These are phyloP conservation scores for human (Homo sapiens) DNA, from an alignment of 2,113 vertebrate species.

Conservation along the genomic window GRCh38 chr11:113509001-113509500, in stretches of 20 bases:
- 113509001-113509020: not conserved
- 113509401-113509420: not conserved
- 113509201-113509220: not conserved
- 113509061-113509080: not conserved
- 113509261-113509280: not conserved
- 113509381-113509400: not conserved
- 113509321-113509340: not conserved
- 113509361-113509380: not conserved
- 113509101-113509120: accelerated
- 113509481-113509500: not conserved
- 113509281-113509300: not conserved
- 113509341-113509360: not conserved
- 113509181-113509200: not conserved
- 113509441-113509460: not conserved
- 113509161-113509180: not conserved
- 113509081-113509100: not conserved
- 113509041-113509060: not conserved
- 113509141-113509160: not conserved
- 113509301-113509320: not conserved
- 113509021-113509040: not conserved
- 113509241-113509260: not conserved
- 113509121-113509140: not conserved
- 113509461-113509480: not conserved
- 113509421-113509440: not conserved
- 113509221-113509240: accelerated